A percentile compares a stretch with the other conserved stretches of the same genome.
phyloP scores from a whole-genome alignment of 2,888 invertebrate species.

The Lamellibrachia satsuma region DNA sequence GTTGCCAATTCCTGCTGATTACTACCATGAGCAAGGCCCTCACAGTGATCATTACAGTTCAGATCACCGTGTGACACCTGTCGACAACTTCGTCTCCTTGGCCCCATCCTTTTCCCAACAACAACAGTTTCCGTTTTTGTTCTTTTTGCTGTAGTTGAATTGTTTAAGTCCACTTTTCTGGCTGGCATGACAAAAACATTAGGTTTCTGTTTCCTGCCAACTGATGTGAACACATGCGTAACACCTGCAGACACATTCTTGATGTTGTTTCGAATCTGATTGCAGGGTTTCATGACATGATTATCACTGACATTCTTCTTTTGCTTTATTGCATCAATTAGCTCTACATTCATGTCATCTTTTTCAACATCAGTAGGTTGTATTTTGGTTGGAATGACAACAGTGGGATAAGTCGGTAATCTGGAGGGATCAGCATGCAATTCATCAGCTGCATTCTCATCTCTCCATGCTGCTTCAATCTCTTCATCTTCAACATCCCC shows the following conservation, averaged over 20 bases:
- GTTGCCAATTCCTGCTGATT: background rate
- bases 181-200: background rate
- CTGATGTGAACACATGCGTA: background rate
- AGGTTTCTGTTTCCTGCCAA: background rate
- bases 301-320: background rate
- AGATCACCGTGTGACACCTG: background rate
- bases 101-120: background rate
- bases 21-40: background rate
- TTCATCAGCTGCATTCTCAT: constrained; percentile 20
- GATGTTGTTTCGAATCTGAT: background rate
- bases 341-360: background rate
- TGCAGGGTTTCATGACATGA: background rate
- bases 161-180: background rate
- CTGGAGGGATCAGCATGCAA: constrained; percentile 3
- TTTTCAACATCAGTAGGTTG: background rate
- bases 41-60: background rate
- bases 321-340: background rate
- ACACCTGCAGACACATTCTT: background rate
- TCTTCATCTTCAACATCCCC: constrained; percentile 14
- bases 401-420: background rate
- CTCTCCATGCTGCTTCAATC: background rate
- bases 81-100: background rate
- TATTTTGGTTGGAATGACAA: background rate
- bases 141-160: background rate
- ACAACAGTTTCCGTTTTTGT: background rate